Base-by-base conservation (phyloP, 2,113 vertebrate species). In the Rhinopomastus cyanomelas region DNA sequence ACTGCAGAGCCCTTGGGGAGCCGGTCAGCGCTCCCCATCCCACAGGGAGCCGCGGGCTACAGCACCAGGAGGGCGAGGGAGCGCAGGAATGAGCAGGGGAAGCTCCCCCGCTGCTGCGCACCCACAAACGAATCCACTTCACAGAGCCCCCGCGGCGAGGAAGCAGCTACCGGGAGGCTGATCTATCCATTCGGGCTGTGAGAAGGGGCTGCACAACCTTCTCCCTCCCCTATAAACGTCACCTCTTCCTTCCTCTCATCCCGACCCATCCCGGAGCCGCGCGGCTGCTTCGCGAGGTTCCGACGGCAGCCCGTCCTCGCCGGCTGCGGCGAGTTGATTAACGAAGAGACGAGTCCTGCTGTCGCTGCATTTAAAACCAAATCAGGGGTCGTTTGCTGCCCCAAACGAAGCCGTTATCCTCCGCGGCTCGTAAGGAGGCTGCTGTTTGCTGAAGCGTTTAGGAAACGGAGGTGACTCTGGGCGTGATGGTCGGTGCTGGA, bases 321-420 rank as follows among this genome's bases (percentile, higher is more conserved):
- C 93, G 61, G 96, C 82, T 52, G 95, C 75, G 96, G 95, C 83
- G 94, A 95, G 95, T 95, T n/a, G 96, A 97, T 98, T 97, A 97
- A 96, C 97, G 96, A 96, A 96, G 97, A 97, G 96, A 97, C 97
- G 97, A 96, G 97, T 97, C 94, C 44, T 96, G 96, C 97, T 96
- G 97, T 97, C 97, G 90, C 88, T 96, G 97, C 97, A 95, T 97
- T 97, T 97, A 97, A 97, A 98, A 98, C 97, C 97, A 97, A 97
- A 97, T 98, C 97, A 97, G 97, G 96, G 96, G 91, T 96, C 96
- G 94, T 97, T 97, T 97, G 96, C 97, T 97, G 96, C 95, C 96
- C 96, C 95, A 97, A 96, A 97, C 95, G 97, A 96, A 96, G 95
- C 96, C 62, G 96, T 85, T 95, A 95, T 91, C 96, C 97, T 90